Conservation (phyloP, 2,797 vertebrate species). For the Babyrousa celebensis region DNA sequence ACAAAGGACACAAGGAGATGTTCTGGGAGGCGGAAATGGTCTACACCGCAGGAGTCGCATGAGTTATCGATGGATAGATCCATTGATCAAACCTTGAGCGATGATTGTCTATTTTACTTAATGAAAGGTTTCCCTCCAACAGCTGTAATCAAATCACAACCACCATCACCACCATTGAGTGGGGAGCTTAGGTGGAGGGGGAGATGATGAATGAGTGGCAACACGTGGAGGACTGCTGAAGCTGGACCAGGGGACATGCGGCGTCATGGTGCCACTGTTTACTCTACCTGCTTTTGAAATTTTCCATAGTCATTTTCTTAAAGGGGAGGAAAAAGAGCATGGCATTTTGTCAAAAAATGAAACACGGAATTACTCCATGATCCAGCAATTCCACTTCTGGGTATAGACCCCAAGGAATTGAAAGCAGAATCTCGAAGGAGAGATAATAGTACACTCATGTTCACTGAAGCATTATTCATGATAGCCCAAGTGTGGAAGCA, state of each 20-base stretch:
- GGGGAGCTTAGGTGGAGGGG: not conserved
- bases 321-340: not conserved
- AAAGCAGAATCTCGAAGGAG: not conserved
- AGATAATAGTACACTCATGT: too few species aligned
- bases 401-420: not conserved
- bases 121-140: not conserved
- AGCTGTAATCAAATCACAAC: not conserved
- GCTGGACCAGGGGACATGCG: too few species aligned
- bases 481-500: not conserved
- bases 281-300: not conserved
- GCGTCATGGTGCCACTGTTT: not conserved
- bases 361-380: not conserved
- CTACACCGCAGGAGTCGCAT: rapidly evolving
- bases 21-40: not conserved
- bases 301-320: not conserved
- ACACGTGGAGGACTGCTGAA: rapidly evolving
- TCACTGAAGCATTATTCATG: not conserved
- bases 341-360: not conserved
- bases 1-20: not conserved
- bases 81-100: not conserved
- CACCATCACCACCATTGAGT: not conserved
- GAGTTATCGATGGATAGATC: not conserved
- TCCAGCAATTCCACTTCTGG: not conserved
- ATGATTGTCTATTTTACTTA: not conserved
- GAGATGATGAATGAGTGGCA: not conserved